A percentile compares a stretch with the other conserved stretches of the same genome.
Conservation (phyloP, 2,888 invertebrate genomes). For the Yponomeuta malinellus region DNA sequence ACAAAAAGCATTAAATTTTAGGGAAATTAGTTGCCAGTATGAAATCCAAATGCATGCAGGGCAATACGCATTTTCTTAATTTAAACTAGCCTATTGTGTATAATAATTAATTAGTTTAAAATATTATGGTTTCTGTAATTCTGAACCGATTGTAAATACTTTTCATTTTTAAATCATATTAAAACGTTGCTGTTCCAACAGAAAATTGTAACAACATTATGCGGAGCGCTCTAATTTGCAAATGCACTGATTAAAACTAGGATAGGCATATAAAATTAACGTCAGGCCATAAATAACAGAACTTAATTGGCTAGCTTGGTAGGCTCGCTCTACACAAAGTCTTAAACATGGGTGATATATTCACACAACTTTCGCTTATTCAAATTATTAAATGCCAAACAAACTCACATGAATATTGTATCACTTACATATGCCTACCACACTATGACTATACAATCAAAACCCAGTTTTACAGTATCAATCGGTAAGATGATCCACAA, state of each 20-base stretch:
- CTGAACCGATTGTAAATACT: no score
- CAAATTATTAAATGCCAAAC: conserved; percentile 27
- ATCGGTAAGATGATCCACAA: background rate
- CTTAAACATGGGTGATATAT: background rate
- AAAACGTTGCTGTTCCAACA: background rate
- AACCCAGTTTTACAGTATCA: background rate
- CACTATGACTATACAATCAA: background rate
- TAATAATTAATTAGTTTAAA: no score
- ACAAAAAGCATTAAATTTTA: background rate
- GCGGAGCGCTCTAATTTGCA: background rate
- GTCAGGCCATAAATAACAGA: background rate
- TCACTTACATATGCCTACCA: conserved; percentile 16
- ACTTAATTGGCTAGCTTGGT: background rate
- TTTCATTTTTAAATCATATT: background rate
- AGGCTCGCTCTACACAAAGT: background rate
- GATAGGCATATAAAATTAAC: background rate
- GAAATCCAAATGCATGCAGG: background rate
- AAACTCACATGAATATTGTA: conserved; percentile 17
- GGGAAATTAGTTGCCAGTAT: background rate
- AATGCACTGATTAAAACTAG: background rate
- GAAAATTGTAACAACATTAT: background rate
- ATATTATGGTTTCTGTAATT: no score
- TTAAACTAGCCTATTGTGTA: no score
- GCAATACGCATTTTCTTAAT: no score
- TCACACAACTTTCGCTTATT: conserved; percentile 39